Conservation (phyloP, 2,888 invertebrate species). For the Cabera pusaria region DNA sequence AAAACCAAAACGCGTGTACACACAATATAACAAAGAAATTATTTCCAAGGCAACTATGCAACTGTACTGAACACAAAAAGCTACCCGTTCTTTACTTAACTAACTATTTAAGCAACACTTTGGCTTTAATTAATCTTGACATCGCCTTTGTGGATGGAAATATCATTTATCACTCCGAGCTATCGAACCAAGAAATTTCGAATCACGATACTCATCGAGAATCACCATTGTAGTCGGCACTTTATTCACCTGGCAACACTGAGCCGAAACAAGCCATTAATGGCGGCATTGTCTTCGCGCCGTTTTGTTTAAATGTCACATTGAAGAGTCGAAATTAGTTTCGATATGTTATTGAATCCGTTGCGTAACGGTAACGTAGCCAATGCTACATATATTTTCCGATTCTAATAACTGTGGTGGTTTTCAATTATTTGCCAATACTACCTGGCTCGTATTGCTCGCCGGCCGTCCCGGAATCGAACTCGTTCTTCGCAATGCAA, state of each 20-base stretch:
- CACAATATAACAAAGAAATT: conserved; percentile 21
- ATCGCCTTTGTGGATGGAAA: conserved; percentile 62
- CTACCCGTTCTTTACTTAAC: conserved; percentile 67
- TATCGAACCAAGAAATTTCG: conserved; percentile 58
- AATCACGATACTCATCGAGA: conserved; percentile 44
- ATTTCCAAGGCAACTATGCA: conserved; percentile 27
- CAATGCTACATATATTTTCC: conserved; percentile 42
- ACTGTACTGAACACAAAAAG: conserved; percentile 48
- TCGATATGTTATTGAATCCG: conserved; percentile 27
- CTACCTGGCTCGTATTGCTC: conserved; percentile 63
- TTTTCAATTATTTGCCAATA: conserved; percentile 73
- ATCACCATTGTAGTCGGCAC: conserved; percentile 43
- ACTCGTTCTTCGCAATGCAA: conserved; percentile 61
- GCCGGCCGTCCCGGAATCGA: conserved; percentile 60
- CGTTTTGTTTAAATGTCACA: conserved; percentile 42
- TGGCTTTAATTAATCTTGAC: conserved; percentile 80
- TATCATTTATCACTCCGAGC: conserved; percentile 74
- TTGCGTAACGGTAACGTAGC: conserved; percentile 17
- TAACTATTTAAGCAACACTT: conserved; percentile 77
- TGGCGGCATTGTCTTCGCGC: conserved; percentile 44
- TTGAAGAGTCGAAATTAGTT: conserved; percentile 42
- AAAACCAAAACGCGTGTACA: conserved; percentile 20
- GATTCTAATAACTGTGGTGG: conserved; percentile 46
- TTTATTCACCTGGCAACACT: conserved; percentile 53
- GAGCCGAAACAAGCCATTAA: conserved; percentile 34